Evolutionary conservation across 2,113 vertebrate genomes (phyloP).

Genomic region (Peromyscus californicus): DNA sequence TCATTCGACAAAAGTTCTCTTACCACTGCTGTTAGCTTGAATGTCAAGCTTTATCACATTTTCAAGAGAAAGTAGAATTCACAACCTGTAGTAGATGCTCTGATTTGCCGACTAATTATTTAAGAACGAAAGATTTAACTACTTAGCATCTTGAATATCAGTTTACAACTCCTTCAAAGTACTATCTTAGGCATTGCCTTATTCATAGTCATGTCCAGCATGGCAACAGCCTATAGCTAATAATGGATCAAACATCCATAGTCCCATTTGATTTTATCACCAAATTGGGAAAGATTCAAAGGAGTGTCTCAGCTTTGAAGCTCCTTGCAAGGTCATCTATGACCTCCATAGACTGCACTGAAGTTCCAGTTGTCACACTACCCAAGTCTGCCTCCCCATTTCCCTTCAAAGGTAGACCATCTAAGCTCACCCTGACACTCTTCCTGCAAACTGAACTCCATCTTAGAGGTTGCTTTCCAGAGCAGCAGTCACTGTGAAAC

Average conservation of each 20-base stretch:
- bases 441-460: not conserved
- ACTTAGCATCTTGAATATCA: not conserved
- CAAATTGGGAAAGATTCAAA: not conserved
- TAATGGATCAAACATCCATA: not conserved
- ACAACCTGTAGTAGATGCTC: not conserved
- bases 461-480: not conserved
- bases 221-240: not conserved
- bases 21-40: not conserved
- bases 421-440: rapidly evolving
- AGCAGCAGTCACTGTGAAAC: not conserved
- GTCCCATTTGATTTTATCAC: too few relatives aligned
- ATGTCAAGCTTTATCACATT: not conserved
- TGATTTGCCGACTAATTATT: not conserved
- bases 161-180: not conserved
- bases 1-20: not conserved
- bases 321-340: not conserved
- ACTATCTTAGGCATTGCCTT: not conserved
- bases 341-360: rapidly evolving
- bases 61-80: not conserved
- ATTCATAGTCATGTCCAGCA: not conserved
- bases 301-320: not conserved
- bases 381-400: too few relatives aligned
- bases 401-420: not conserved
- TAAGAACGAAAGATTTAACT: not conserved
- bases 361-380: not conserved